Conservation (phyloP, 2,888 invertebrate genomes). For the Sylvicola fuscatus region DNA sequence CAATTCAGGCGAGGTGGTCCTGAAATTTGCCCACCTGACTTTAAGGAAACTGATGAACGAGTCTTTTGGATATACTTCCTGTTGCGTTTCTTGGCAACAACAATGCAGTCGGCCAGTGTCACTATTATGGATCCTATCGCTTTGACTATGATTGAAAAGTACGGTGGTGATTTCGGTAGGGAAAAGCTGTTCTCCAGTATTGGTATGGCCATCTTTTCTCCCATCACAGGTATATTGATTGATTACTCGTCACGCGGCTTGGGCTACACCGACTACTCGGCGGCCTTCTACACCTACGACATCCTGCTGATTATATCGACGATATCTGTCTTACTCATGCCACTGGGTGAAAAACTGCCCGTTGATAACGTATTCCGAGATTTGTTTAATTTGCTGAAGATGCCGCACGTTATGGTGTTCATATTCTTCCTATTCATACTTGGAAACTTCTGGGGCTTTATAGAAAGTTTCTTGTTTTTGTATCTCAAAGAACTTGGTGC, state of each 20-base stretch:
- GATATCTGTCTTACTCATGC: constrained; percentile 54
- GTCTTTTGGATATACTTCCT: constrained; percentile 68
- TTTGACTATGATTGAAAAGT: constrained; percentile 64
- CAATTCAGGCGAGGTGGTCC: constrained; percentile 55
- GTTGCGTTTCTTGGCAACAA: constrained; percentile 52
- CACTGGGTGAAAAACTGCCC: constrained; percentile 53
- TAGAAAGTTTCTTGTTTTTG: constrained; percentile 72
- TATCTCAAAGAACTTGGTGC: constrained; percentile 69
- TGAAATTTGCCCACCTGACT: constrained; percentile 59
- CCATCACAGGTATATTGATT: constrained; percentile 57
- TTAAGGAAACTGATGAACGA: constrained; percentile 52
- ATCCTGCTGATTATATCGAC: constrained; percentile 50
- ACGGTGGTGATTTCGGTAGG: constrained; percentile 62
- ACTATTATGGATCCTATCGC: constrained; percentile 80
- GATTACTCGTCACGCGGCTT: constrained; percentile 33
- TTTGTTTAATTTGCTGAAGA: constrained; percentile 49
- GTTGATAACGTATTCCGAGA: constrained; percentile 59
- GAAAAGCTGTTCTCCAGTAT: constrained; percentile 62
- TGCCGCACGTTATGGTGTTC: constrained; percentile 61
- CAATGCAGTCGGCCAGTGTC: constrained; percentile 66
- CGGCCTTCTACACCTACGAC: constrained; percentile 73
- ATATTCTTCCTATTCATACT: constrained; percentile 61
- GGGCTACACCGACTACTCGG: constrained; percentile 67
- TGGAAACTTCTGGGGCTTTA: constrained; percentile 77
- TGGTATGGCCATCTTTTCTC: constrained; percentile 66